Evolutionary conservation across 1,140 invertebrate genomes (phyloP), one percentile per base, ranked within the genome.

Genomic region (Cylas formicarius): DNA sequence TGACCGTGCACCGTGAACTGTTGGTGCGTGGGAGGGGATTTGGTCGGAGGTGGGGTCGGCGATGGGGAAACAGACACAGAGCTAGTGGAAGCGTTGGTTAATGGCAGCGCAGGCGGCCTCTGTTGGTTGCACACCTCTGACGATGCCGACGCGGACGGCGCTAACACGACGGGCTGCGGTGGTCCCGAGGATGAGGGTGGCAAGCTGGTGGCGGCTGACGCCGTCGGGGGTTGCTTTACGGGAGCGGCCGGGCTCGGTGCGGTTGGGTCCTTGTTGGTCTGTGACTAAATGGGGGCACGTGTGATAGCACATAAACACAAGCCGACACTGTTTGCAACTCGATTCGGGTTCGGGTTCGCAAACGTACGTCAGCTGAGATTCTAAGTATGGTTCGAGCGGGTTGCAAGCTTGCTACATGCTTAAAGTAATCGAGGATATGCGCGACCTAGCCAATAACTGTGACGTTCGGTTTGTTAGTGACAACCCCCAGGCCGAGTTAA

Each of bases 201-300:
- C 37, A 41, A 33, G 41, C 34, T 44, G 49, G 34, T 39, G 27
- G 53, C 50, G 37, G 58, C 45, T 33, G 55, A 41, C 23, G 49
- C 50, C 32, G 51, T 48, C 23, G 40, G 42, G 17, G 48, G 36
- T 34, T 53, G 55, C 42, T 58, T 56, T 33, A 44, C 37, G 34
- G 44, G 29, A 20, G 55, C 33, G 9, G 42, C 29, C 4, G 52
- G 26, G 34, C 48, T 47, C 10, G 57, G 22, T n/a, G 50, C 24
- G 13, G 48, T 28, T 13, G 44, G 28, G 16, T 77, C 75, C 74
- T 77, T 76, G 69, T 65, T 67, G 67, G 74, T 74, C 74, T 77
- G 74, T 70, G 57, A 56, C 57, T 61, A 55, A 44, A 48, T 47
- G 44, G 47, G 46, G 37, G 36, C 22, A 31, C 41, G 41, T 18